Percentiles rank a stretch among this genome's conserved stretches.
Conservation (phyloP, 1,140 invertebrate species). For the Mylabris phalerata region DNA sequence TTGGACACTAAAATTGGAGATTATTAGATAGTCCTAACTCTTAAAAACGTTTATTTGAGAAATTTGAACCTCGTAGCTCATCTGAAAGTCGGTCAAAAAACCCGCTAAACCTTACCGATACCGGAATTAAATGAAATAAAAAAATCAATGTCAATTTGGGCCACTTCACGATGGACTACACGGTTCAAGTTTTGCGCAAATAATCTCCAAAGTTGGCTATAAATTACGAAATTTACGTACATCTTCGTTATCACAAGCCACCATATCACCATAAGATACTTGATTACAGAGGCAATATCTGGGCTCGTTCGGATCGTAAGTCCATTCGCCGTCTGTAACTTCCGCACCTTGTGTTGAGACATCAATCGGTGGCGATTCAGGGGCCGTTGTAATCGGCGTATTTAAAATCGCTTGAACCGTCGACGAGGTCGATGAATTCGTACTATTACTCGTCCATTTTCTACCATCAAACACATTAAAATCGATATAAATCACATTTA, state of each 20-base stretch:
- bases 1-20: slow-evolving; percentile 65
- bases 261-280: slow-evolving; percentile 98
- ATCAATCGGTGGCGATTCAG: slow-evolving; percentile 30
- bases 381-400: slow-evolving; percentile 15
- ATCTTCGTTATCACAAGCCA: slow-evolving; percentile 96
- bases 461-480: slow-evolving; percentile 15
- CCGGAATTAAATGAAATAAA: no score
- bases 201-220: not conserved
- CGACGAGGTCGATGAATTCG: slow-evolving; percentile 17
- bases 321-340: slow-evolving; percentile 53
- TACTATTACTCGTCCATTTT: slow-evolving; percentile 26
- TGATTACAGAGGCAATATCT: slow-evolving; percentile 97
- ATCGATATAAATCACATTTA: slow-evolving; percentile 1
- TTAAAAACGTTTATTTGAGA: no score
- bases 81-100: no score
- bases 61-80: no score
- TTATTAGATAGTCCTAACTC: no score
- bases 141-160: no score
- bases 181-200: no score
- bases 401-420: slow-evolving; percentile 24
- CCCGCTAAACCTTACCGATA: no score
- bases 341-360: slow-evolving; percentile 26
- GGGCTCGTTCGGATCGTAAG: slow-evolving; percentile 87
- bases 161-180: no score
- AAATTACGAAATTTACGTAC: slow-evolving; percentile 43